phyloP scores from a whole-genome alignment of 2,888 invertebrate genomes.

The Galeopsomyia nigrocyanea region DNA sequence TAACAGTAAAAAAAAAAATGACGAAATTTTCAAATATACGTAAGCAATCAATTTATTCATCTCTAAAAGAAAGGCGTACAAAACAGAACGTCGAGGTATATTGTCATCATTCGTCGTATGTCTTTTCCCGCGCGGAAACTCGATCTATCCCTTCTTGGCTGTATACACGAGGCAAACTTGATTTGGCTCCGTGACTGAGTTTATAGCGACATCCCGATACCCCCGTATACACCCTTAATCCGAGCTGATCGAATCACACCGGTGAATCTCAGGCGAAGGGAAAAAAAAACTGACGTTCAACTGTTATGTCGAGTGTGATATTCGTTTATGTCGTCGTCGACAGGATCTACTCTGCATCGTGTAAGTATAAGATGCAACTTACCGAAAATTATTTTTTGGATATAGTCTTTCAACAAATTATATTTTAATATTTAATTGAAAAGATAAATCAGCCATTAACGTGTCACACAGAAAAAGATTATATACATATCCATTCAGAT shows the following conservation, averaged over 20 bases:
- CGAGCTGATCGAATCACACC: constrained; percentile 25
- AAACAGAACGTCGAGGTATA: too few species aligned
- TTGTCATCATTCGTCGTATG: constrained; percentile 35
- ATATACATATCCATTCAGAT: too few species aligned
- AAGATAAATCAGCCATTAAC: too few species aligned
- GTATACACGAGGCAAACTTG: constrained; percentile 25
- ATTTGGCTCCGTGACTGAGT: constrained; percentile 36
- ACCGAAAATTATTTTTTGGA: too few species aligned
- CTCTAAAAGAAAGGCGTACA: too few species aligned
- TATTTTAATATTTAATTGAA: too few species aligned
- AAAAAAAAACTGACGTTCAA: background rate
- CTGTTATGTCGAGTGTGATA: background rate
- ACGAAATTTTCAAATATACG: background rate
- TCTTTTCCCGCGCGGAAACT: constrained; percentile 36
- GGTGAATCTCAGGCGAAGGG: background rate
- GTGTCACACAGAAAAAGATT: too few species aligned
- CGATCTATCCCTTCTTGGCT: constrained; percentile 17
- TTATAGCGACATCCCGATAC: constrained; percentile 18
- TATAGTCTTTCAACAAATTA: too few species aligned
- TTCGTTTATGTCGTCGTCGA: constrained; percentile 1
- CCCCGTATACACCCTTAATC: constrained; percentile 31
- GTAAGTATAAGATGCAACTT: too few species aligned
- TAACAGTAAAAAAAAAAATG: background rate
- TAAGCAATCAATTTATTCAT: too few species aligned
- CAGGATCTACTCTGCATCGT: background rate